phyloP scores from a whole-genome alignment of 2,113 vertebrate species.

The Formicarius rufipectus region DNA sequence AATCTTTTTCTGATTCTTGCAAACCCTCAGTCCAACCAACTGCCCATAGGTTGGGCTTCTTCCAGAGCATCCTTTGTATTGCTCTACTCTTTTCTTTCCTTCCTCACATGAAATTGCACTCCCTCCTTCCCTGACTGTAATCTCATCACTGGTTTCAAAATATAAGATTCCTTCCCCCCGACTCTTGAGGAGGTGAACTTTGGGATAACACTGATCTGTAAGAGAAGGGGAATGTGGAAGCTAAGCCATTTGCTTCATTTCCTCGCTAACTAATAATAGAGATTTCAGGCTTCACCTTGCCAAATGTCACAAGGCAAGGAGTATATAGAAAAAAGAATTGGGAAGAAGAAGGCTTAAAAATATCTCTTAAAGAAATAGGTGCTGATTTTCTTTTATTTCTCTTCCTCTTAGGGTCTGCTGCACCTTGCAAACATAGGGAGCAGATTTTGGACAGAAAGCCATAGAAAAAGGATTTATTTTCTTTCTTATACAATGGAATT shows the following conservation, averaged over 20 bases:
- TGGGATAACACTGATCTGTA: neutral
- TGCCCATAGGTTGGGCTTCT: neutral
- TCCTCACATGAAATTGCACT: neutral
- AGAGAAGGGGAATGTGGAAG: neutral
- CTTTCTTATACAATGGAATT: neutral
- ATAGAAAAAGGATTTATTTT: neutral
- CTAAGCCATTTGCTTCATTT: neutral
- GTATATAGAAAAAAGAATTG: neutral
- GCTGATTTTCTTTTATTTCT: neutral
- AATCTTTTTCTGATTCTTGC: neutral
- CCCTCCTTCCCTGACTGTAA: neutral
- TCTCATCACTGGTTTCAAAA: neutral
- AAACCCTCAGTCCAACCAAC: neutral
- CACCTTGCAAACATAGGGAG: neutral
- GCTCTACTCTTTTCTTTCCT: neutral
- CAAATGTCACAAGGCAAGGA: constrained; percentile 28
- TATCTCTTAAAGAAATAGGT: neutral
- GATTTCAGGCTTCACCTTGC: constrained; percentile 1
- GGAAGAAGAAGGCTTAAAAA: constrained; percentile 9
- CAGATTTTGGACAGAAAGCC: neutral
- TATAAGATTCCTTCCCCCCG: neutral
- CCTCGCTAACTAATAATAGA: constrained; percentile 2
- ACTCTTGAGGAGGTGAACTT: neutral
- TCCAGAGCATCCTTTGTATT: neutral
- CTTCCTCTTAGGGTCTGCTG: neutral